These are phyloP conservation scores for Staurois parvus DNA, from an alignment of 2,797 vertebrate species.

Conservation along the genomic window DNA sequence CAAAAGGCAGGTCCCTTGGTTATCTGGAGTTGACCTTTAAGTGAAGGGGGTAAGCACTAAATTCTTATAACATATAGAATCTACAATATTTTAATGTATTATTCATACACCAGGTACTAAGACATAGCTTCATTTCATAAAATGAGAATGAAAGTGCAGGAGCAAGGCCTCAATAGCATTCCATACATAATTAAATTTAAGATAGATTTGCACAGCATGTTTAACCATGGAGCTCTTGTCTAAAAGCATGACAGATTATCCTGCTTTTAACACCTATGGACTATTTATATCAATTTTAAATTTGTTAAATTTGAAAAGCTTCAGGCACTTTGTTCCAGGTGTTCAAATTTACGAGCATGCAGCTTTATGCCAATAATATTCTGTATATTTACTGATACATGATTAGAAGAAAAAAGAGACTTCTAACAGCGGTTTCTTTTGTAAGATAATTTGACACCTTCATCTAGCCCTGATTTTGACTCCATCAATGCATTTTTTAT, in stretches of 20 bases:
- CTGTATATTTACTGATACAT: neutral
- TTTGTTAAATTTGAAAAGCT: conserved; percentile 17
- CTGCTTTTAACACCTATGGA: neutral
- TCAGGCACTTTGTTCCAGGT: conserved; percentile 28
- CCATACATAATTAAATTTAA: conserved; percentile 35
- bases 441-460: neutral
- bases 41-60: too few relatives aligned
- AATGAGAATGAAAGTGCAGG: neutral
- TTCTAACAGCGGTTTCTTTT: neutral
- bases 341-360: neutral
- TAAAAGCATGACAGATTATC: conserved; percentile 15
- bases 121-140: neutral
- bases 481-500: neutral
- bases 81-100: neutral
- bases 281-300: neutral
- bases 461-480: neutral
- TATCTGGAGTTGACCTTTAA: too few relatives aligned
- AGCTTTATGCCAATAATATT: neutral
- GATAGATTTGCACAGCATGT: neutral
- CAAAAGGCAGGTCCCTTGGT: too few relatives aligned
- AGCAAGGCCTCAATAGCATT: conserved; percentile 9
- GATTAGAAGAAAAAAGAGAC: neutral
- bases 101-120: neutral
- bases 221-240: neutral
- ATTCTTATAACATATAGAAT: neutral